Evolutionary conservation across 2,113 vertebrate species (phyloP).

Genomic region (Pseudois nayaur): DNA sequence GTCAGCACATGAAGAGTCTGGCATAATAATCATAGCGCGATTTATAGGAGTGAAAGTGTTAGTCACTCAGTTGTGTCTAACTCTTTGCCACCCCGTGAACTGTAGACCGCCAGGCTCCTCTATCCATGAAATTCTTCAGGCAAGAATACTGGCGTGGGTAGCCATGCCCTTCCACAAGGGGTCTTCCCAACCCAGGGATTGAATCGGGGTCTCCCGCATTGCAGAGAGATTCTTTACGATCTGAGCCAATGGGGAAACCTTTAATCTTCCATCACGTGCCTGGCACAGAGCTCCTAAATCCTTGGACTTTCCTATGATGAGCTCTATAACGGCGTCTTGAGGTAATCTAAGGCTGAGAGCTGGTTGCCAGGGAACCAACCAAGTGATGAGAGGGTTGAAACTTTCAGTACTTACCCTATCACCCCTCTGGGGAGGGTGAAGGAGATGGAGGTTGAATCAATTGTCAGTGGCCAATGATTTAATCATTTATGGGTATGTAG

Average conservation of each 20-base stretch:
- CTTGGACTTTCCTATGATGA: neutral
- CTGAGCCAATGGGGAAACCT: neutral
- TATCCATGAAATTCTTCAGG: neutral
- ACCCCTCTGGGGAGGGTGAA: neutral
- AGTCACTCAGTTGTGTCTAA: neutral
- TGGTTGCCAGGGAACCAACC: neutral
- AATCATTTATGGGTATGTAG: neutral
- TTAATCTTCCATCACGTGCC: neutral
- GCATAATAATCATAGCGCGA: neutral
- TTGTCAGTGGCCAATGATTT: neutral
- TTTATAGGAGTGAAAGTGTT: neutral
- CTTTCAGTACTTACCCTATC: neutral
- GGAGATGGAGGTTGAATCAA: neutral
- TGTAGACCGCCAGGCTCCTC: neutral
- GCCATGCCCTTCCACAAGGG: neutral
- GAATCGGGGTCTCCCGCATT: rapidly evolving
- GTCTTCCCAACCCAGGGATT: neutral
- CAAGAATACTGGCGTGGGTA: neutral
- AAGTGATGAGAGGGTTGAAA: neutral
- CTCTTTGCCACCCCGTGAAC: neutral
- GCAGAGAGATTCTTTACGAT: neutral
- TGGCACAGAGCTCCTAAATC: neutral
- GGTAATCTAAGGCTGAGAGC: neutral
- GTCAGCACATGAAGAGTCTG: neutral
- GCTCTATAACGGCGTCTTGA: neutral